These are phyloP conservation scores for Pseudoatta argentina DNA, from an alignment of 1,140 invertebrate genomes.

Conservation along the genomic window DNA sequence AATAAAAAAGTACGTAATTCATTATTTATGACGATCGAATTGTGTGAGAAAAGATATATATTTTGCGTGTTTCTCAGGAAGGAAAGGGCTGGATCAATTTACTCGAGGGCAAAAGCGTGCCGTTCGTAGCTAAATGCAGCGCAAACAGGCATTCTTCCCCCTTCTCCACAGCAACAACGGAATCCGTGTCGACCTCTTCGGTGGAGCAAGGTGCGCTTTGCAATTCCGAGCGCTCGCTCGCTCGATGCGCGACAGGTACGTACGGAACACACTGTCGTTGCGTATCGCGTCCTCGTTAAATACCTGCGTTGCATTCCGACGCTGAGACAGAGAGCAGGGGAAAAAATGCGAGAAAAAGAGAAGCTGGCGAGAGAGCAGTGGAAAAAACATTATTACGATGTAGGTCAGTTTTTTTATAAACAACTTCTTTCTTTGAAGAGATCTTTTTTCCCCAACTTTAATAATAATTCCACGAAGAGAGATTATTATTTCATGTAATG, in stretches of 20 bases:
- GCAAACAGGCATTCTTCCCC: slow-evolving; percentile 5
- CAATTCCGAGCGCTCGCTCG: slow-evolving; percentile 28
- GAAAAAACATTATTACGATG: slow-evolving; percentile 19
- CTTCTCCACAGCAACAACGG: background rate
- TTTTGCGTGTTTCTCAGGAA: background rate
- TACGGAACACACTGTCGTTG: slow-evolving; percentile 25
- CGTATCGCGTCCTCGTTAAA: slow-evolving; percentile 55
- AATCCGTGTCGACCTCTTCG: slow-evolving; percentile 36
- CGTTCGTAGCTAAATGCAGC: slow-evolving; percentile 20
- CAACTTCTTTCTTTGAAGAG: background rate
- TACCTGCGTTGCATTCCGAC: slow-evolving; percentile 40
- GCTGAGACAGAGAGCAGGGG: slow-evolving; percentile 1
- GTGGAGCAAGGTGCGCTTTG: slow-evolving; percentile 42
- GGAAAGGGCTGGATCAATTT: background rate
- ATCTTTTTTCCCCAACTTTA: background rate
- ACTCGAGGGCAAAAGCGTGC: slow-evolving; percentile 37
- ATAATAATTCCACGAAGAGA: background rate
- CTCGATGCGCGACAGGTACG: slow-evolving; percentile 34
- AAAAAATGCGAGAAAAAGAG: slow-evolving; percentile 13
- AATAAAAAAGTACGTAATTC: background rate
- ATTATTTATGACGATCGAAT: background rate
- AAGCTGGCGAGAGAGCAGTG: background rate
- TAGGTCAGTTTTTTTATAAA: background rate
- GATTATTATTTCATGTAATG: background rate
- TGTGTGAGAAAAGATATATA: background rate